Evolutionary conservation across 2,888 invertebrate genomes (phyloP).

Genomic region (Cheilosia pagana): DNA sequence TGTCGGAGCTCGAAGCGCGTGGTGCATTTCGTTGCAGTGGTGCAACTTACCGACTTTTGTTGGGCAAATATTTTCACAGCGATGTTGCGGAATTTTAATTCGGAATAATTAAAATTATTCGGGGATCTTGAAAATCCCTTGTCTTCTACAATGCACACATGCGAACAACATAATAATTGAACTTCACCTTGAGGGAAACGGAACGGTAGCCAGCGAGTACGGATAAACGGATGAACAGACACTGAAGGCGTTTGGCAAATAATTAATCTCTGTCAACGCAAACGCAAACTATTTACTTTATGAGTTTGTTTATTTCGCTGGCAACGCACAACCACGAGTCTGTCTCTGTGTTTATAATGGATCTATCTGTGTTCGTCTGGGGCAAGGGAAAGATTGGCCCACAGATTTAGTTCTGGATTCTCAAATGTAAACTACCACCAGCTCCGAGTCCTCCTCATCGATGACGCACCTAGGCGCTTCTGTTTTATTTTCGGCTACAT

Average conservation of each 20-base stretch:
- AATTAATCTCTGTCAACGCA: conserved; percentile 62
- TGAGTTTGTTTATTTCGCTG: conserved; percentile 22
- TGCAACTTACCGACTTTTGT: conserved; percentile 6
- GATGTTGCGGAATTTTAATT: conserved; percentile 42
- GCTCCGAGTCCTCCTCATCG: neutral
- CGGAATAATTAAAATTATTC: neutral
- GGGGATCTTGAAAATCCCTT: neutral
- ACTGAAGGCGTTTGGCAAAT: conserved; percentile 45
- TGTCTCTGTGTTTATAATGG: conserved; percentile 1
- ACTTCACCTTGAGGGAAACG: conserved; percentile 64
- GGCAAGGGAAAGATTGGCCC: neutral
- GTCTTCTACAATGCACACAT: neutral
- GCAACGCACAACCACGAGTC: conserved; percentile 36
- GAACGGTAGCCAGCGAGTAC: conserved; percentile 8
- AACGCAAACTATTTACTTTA: conserved; percentile 15
- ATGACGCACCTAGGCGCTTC: conserved; percentile 60
- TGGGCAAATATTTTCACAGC: conserved; percentile 43
- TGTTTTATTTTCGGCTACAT: conserved; percentile 59
- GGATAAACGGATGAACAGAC: neutral
- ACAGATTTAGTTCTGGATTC: conserved; percentile 41
- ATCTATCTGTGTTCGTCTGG: neutral
- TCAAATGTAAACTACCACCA: conserved; percentile 51
- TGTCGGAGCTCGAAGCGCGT: neutral
- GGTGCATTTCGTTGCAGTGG: conserved; percentile 32
- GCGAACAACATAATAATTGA: conserved; percentile 43